phyloP scores from a whole-genome alignment of 2,797 vertebrate genomes.

The Danio kyathit region DNA sequence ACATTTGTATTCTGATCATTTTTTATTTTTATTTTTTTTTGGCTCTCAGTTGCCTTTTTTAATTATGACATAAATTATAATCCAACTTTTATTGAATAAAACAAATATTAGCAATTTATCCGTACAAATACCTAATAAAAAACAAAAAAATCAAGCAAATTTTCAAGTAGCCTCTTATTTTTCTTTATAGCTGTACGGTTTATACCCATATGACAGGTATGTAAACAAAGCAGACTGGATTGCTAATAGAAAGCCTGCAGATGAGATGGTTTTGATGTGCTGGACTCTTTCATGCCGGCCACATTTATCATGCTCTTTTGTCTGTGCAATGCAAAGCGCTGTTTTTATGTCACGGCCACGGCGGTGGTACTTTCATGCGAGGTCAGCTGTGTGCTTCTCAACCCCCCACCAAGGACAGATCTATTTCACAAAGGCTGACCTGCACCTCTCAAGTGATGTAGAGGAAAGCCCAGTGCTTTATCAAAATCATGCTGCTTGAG shows the following conservation, averaged over 20 bases:
- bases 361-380: conserved; percentile 59
- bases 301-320: conserved; percentile 64
- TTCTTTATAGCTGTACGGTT: neutral
- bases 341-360: conserved; percentile 48
- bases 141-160: neutral
- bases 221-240: conserved; percentile 1
- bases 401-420: conserved; percentile 76
- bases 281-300: conserved; percentile 42
- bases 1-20: no score
- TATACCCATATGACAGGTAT: neutral
- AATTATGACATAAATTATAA: no score
- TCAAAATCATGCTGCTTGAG: conserved; percentile 80
- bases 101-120: no score
- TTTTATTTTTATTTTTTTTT: no score
- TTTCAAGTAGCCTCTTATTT: neutral
- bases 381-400: conserved; percentile 61
- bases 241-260: conserved; percentile 5
- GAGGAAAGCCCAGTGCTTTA: conserved; percentile 73
- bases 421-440: conserved; percentile 71
- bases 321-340: conserved; percentile 55
- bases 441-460: conserved; percentile 68
- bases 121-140: no score
- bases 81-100: no score
- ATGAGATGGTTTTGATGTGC: conserved; percentile 27
- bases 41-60: no score